These are phyloP conservation scores for Gymnodraco acuticeps DNA, from an alignment of 2,797 vertebrate species.

Conservation along the genomic window DNA sequence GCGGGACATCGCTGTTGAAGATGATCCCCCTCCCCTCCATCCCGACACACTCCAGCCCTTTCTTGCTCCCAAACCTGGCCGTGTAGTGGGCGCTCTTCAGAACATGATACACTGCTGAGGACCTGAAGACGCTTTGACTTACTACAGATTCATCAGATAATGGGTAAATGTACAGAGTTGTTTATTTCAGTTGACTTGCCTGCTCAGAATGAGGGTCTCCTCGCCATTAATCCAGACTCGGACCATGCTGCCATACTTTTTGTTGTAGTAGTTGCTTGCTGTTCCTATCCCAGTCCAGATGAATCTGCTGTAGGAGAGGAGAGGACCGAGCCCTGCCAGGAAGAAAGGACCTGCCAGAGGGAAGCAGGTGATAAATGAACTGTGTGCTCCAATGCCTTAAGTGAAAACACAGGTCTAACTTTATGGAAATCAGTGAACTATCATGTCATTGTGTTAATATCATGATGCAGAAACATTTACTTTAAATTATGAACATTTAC, in stretches of 20 bases:
- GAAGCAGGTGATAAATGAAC: not conserved
- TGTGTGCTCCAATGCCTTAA: not conserved
- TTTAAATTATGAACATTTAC: too few species aligned
- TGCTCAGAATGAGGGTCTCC: conserved; percentile 95
- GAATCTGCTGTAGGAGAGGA: conserved; percentile 92
- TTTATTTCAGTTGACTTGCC: conserved; percentile 72
- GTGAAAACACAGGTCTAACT: not conserved
- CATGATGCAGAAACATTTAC: not conserved
- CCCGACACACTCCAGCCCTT: conserved; percentile 91
- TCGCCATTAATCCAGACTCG: conserved; percentile 95
- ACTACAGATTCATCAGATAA: not conserved
- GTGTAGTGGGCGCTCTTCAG: conserved; percentile 90
- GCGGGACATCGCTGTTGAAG: conserved; percentile 91
- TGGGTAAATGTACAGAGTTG: not conserved
- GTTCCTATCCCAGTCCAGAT: conserved; percentile 95
- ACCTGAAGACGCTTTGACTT: conserved; percentile 77
- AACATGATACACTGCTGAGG: conserved; percentile 90
- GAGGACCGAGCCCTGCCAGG: conserved; percentile 90
- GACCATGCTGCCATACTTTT: conserved; percentile 91
- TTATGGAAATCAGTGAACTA: not conserved
- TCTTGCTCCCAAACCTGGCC: conserved; percentile 92
- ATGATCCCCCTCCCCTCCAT: conserved; percentile 96
- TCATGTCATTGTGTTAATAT: not conserved
- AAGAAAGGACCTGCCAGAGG: conserved; percentile 90
- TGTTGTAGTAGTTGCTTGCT: conserved; percentile 96